These are phyloP conservation scores for Cavia porcellus DNA, from an alignment of 2,113 vertebrate species.

Conservation along the genomic window DNA sequence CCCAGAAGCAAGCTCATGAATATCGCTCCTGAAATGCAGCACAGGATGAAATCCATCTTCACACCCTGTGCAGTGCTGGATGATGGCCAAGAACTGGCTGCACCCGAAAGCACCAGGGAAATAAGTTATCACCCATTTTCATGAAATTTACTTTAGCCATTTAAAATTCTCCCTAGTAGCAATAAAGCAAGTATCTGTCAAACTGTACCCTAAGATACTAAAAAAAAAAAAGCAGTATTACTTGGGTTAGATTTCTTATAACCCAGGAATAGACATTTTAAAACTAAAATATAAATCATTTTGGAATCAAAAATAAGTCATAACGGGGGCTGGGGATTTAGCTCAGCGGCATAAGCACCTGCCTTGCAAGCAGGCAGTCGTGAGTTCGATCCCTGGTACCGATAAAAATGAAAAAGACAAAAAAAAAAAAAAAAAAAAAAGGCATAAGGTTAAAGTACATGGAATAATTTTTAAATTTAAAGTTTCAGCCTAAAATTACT, in stretches of 20 bases:
- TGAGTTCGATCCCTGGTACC: no score
- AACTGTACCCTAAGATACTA: slow-evolving; percentile 32
- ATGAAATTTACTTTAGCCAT: slow-evolving; percentile 47
- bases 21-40: background rate
- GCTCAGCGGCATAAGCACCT: no score
- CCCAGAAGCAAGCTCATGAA: background rate
- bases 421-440: background rate
- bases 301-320: slow-evolving; percentile 51
- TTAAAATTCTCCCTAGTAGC: slow-evolving; percentile 52
- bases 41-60: background rate
- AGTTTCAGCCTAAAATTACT: background rate
- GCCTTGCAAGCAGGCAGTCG: no score
- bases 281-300: slow-evolving; percentile 8
- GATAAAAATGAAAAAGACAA: no score
- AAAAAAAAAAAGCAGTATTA: slow-evolving; percentile 52
- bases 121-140: background rate
- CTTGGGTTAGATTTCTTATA: slow-evolving; percentile 15
- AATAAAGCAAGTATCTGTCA: slow-evolving; percentile 55
- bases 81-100: background rate
- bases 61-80: background rate
- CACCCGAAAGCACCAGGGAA: slow-evolving; percentile 10
- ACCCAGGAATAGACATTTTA: slow-evolving; percentile 44
- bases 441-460: background rate
- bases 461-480: slow-evolving; percentile 51
- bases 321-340: no score